A percentile compares a stretch with the other conserved stretches of the same genome.
Conservation (phyloP, 2,113 vertebrate species). For the Chunga burmeisteri region DNA sequence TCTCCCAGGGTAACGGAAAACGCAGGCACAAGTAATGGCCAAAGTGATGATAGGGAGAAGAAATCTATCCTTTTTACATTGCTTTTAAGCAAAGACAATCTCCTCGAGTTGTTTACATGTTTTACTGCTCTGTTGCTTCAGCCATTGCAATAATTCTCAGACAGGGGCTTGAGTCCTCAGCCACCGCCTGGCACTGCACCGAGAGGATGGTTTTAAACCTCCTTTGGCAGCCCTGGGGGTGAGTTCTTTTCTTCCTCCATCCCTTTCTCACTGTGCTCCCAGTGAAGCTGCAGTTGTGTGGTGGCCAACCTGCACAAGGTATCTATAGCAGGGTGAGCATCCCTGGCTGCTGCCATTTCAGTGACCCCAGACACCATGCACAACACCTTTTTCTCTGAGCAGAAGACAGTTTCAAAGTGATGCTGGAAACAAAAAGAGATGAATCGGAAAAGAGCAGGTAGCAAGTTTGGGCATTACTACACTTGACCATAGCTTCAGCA, state of each 20-base stretch:
- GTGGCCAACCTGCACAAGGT: background rate
- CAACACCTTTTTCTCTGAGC: background rate
- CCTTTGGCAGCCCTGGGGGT: background rate
- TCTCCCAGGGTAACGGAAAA: background rate
- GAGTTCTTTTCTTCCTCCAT: background rate
- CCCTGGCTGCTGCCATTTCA: background rate
- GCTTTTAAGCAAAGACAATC: background rate
- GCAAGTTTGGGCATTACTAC: no score
- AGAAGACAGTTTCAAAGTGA: background rate
- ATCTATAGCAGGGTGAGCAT: fast-evolving
- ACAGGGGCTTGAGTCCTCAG: background rate
- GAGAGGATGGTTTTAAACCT: background rate
- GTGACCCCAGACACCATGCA: background rate
- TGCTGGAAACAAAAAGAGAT: background rate
- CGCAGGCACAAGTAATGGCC: background rate
- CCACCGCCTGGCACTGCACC: background rate
- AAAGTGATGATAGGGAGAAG: fast-evolving
- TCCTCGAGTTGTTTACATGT: background rate
- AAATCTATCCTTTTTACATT: background rate
- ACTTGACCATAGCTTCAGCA: no score
- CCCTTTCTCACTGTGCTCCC: fast-evolving
- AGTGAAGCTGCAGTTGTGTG: fast-evolving
- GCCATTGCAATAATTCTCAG: background rate
- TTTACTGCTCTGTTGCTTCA: background rate
- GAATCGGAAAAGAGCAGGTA: no score